Percentiles rank a stretch among this genome's conserved stretches.
Evolutionary conservation across 2,888 invertebrate genomes (phyloP).

Genomic region (Cantharis lateralis): DNA sequence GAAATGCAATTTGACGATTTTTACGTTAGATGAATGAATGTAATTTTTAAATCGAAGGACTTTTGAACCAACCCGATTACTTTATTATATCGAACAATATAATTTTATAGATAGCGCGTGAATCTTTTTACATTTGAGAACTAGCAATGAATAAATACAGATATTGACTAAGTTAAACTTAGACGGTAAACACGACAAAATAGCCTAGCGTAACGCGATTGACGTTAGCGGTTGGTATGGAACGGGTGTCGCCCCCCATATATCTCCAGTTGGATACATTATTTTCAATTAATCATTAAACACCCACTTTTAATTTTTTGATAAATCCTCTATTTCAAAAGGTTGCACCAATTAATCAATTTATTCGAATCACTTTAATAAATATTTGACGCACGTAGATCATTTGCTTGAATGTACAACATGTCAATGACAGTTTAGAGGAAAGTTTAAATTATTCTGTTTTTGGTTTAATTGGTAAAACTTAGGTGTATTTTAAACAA

Average conservation of each 20-base stretch:
- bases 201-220: conserved; percentile 36
- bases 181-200: conserved; percentile 35
- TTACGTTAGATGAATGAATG: neutral
- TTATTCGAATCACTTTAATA: neutral
- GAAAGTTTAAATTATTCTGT: neutral
- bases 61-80: neutral
- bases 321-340: neutral
- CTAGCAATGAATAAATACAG: conserved; percentile 28
- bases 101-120: conserved; percentile 1
- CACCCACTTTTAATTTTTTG: conserved; percentile 3
- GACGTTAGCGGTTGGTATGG: conserved; percentile 32
- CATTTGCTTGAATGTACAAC: neutral
- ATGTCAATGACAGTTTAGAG: neutral
- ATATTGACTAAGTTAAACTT: conserved; percentile 35
- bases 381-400: neutral
- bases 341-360: neutral
- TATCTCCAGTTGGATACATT: conserved; percentile 8
- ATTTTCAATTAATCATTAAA: conserved; percentile 19
- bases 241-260: conserved; percentile 23
- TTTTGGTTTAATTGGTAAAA: neutral
- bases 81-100: neutral
- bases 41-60: neutral
- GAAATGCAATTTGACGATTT: neutral
- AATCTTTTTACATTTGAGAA: conserved; percentile 18
- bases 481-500: neutral